Base-by-base conservation (phyloP, 2,113 vertebrate genomes). In the Agelaius tricolor region DNA sequence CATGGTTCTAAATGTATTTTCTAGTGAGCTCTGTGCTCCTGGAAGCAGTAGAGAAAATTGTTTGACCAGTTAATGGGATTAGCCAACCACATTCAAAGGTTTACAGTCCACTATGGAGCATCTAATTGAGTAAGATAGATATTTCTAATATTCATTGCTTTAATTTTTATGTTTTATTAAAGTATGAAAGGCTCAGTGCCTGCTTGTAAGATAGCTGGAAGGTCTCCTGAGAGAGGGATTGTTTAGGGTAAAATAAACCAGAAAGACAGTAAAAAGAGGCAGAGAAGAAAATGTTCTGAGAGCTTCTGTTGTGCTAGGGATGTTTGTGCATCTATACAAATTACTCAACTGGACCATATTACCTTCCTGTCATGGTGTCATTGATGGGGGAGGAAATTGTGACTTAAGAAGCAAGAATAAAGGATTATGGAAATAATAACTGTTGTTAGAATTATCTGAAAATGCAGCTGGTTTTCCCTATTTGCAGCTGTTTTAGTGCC, bases 91-190 rank as follows among this genome's bases (percentile, higher is more conserved):
- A 72, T 83, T 94, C 81, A 94, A 83, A 94, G 87, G 84, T 94
- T 83, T 96, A 55, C 82, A 67, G 87, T 80, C 59, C 39, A 46
- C 94, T 83, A 9, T 35, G 67, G 87, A 90, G 59, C 49, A 83
- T 73, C 87, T 94, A 91, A 90, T 96, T 16, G 30, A 90, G 91
- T 83, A 90, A 96, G 90, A 87, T 85, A 75, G 59, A 71, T 93
- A 86, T 93, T 96, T 96, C 84, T 97, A 94, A 96, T 95, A 96
- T 80, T 97, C 62, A 93, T 87, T 91, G 74, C 94, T 96, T 96
- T 94, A 96, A 97, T 96, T 96, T 93, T 85, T 89, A 68, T 90
- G 54, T 96, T 97, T 96, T 95, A 79, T 82, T 89, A 83, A 77
- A 90, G 39, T 88, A 74, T 85, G 87, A 91, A 96, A 94, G 57